These are phyloP conservation scores for Petroica traversi DNA, from an alignment of 2,113 vertebrate genomes.

Conservation along the genomic window DNA sequence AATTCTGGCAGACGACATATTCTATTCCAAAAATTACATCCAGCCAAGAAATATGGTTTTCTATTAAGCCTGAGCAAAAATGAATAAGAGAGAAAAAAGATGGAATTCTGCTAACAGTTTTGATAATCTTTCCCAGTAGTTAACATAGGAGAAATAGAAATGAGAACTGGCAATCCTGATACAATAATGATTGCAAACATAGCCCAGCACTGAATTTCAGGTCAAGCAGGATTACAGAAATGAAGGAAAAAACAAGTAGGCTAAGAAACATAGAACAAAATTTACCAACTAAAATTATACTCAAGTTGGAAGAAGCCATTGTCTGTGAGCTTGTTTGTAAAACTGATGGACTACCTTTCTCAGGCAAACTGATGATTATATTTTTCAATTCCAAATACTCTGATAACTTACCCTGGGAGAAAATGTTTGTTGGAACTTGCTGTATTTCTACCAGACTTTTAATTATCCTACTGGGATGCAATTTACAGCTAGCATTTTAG, in stretches of 20 bases:
- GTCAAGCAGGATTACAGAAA: not conserved
- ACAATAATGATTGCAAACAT: not conserved
- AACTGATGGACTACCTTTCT: not conserved
- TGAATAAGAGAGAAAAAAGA: not conserved
- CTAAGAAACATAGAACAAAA: not conserved
- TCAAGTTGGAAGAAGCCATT: not conserved
- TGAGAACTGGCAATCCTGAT: not conserved
- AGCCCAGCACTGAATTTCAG: not conserved
- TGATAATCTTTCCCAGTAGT: not conserved
- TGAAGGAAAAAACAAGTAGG: not conserved
- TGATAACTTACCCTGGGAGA: not conserved
- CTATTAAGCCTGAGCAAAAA: not conserved
- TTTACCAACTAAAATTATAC: not conserved
- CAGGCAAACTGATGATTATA: not conserved
- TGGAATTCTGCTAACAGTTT: not conserved
- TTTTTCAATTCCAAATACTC: not conserved
- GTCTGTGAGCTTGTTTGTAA: not conserved
- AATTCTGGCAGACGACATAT: not conserved
- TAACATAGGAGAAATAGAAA: not conserved
- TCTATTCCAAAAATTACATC: not conserved
- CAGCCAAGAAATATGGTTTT: not conserved
- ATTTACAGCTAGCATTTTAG: not conserved
- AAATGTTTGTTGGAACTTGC: constrained; percentile 7
- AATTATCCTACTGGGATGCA: constrained; percentile 19
- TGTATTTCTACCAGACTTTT: not conserved